Conservation (phyloP, 2,888 invertebrate species). For the Drosophila paramelanica region DNA sequence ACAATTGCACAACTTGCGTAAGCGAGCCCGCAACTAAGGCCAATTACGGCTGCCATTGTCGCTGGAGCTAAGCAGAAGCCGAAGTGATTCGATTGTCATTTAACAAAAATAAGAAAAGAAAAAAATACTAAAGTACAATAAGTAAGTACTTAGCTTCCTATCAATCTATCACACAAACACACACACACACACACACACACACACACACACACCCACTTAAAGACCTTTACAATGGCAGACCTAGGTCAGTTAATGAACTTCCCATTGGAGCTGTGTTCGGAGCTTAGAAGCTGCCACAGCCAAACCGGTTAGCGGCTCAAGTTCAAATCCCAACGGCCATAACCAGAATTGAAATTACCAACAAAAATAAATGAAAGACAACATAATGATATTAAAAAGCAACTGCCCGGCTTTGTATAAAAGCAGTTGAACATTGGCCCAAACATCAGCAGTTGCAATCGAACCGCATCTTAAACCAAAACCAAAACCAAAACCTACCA, state of each 20-base stretch:
- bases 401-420: slow-evolving; percentile 57
- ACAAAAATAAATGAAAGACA: slow-evolving; percentile 17
- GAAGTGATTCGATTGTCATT: slow-evolving; percentile 47
- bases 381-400: not conserved
- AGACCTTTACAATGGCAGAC: slow-evolving; percentile 48
- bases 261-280: slow-evolving; percentile 42
- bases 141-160: slow-evolving; percentile 43
- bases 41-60: slow-evolving; percentile 63
- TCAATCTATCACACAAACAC: slow-evolving; percentile 4
- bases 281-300: slow-evolving; percentile 62
- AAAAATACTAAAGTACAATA: slow-evolving; percentile 14
- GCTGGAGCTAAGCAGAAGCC: slow-evolving; percentile 4
- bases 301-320: slow-evolving; percentile 75
- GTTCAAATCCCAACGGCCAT: slow-evolving; percentile 49
- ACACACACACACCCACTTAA: slow-evolving; percentile 1
- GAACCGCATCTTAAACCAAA: slow-evolving; percentile 52
- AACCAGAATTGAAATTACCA: slow-evolving; percentile 57
- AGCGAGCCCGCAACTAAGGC: slow-evolving; percentile 48
- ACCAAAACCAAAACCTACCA: slow-evolving; percentile 38
- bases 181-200: slow-evolving; percentile 14
- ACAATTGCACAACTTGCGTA: slow-evolving; percentile 53
- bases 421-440: slow-evolving; percentile 48
- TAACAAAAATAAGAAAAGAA: slow-evolving; percentile 26
- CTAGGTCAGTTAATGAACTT: slow-evolving; percentile 76
- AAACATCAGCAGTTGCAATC: slow-evolving; percentile 77